phyloP scores from a whole-genome alignment of 2,888 invertebrate species.

The Schizotus pectinicornis region DNA sequence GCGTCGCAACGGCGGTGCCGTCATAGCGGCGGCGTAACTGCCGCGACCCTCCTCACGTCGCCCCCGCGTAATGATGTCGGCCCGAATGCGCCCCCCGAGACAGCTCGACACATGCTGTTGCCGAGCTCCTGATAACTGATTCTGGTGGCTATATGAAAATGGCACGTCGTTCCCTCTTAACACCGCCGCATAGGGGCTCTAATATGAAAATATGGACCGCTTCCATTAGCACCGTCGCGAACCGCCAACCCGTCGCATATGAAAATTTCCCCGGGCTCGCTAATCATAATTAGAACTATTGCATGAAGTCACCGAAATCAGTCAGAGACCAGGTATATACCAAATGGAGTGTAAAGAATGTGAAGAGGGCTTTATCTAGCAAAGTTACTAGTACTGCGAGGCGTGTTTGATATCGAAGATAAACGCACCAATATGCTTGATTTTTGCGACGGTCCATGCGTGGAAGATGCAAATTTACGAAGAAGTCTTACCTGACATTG shows the following conservation, averaged over 20 bases:
- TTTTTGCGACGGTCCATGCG: too few relatives aligned
- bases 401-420: too few relatives aligned
- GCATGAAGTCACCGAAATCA: background rate
- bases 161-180: background rate
- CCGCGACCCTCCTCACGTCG: background rate
- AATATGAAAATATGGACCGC: constrained; percentile 12
- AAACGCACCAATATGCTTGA: too few relatives aligned
- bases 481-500: too few relatives aligned
- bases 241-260: background rate
- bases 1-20: too few relatives aligned
- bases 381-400: too few relatives aligned
- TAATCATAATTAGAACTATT: constrained; percentile 7
- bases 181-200: background rate
- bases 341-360: background rate
- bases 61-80: too few relatives aligned
- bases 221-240: constrained; percentile 4
- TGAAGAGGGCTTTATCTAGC: background rate
- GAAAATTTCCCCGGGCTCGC: constrained; percentile 1
- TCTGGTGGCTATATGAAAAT: constrained; percentile 3
- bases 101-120: background rate
- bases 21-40: too few relatives aligned
- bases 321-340: background rate
- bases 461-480: too few relatives aligned
- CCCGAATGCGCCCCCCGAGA: background rate
- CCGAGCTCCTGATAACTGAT: constrained; percentile 13